Base-by-base conservation (phyloP, 2,797 vertebrate species). In the Pseudochromis fuscus region DNA sequence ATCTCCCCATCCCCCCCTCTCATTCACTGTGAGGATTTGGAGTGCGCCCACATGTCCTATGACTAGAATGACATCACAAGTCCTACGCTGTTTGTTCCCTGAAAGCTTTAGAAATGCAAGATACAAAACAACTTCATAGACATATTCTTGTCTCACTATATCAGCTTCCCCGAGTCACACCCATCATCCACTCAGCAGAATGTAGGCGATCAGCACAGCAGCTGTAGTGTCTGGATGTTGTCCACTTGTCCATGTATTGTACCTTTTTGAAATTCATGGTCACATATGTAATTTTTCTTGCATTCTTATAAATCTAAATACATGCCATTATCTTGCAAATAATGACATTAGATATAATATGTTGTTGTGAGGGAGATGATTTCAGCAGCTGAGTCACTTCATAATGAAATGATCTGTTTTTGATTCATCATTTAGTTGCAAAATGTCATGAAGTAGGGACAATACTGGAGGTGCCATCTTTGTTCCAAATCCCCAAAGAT, bases 151-250 rank as follows among this genome's bases (percentile, higher is more conserved):
- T 25, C 27, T 23, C 31, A 35, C 45, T 45, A 35, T 31, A 25
- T 49, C 49, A 45, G 55, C 27, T 53, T 31, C 33, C 55, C 52
- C 44, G 66, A 65, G 61, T 73, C 83, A 72, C 74, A 68, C 61
- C 60, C 67, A 67, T 67, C 8, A 60, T 69, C 58, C 63, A 66
- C 69, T 80, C 77, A 75, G 78, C 64, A 63, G 28, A 75, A 63
- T 51, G 13, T 80, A 74, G 53, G 35, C 56, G 52, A 48, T 53
- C 42, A 57, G 13, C 2, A 19, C 68, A n/a, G n/a, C 56, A 57
- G 23, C 30, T 58, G 28, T 33, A 16, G 38, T 53, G 40, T 63
- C 60, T 81, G 62, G 59, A 71, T 72, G 68, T 0, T 35, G 33
- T 42, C 66, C 77, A 70, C 16, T 23, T 52, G 27, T 45, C 33